These are phyloP conservation scores for Lamprologus tigripictilis DNA, from an alignment of 2,113 vertebrate genomes.

Conservation along the genomic window DNA sequence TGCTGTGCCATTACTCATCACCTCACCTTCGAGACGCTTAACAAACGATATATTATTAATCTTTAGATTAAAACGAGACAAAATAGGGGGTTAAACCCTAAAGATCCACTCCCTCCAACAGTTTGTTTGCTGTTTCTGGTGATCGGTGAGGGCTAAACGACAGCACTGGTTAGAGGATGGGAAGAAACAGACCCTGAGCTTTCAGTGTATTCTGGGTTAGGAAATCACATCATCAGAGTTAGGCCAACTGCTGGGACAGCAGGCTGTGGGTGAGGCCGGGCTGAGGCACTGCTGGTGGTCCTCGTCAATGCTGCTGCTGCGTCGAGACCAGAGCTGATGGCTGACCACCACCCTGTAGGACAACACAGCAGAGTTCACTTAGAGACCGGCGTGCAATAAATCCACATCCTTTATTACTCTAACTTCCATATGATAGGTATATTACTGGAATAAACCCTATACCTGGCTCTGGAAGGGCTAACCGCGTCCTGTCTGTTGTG, in stretches of 20 bases:
- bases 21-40: background rate
- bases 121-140: background rate
- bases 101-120: background rate
- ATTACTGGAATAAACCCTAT: background rate
- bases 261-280: background rate
- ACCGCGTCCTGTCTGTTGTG: background rate
- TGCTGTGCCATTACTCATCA: background rate
- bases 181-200: background rate
- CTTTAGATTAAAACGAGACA: background rate
- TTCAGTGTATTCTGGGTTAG: background rate
- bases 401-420: background rate
- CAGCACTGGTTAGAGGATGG: background rate
- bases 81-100: background rate
- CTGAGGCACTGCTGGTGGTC: slow-evolving; percentile 14
- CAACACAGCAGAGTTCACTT: background rate
- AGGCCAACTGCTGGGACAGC: background rate
- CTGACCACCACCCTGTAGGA: slow-evolving; percentile 40
- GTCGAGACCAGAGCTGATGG: background rate
- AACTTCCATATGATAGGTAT: background rate
- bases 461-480: slow-evolving; percentile 29
- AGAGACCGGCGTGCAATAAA: accelerated
- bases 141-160: background rate
- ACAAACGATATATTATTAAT: background rate
- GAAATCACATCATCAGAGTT: background rate
- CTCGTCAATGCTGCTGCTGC: background rate